Base-by-base conservation (phyloP, 2,888 invertebrate species). In the Caenorhabditis virilis region DNA sequence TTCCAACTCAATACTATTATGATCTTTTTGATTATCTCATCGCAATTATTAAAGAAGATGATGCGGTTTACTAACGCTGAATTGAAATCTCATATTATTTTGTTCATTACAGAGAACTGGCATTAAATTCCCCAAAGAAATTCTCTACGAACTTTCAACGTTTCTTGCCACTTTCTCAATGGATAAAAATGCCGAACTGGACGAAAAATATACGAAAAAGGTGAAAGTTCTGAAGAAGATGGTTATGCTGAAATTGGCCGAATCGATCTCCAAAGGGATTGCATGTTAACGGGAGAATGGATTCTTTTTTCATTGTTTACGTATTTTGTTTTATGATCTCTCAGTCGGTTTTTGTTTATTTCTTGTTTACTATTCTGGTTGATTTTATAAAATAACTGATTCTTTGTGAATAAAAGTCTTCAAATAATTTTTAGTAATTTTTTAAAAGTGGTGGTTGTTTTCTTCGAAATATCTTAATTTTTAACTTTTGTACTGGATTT, bases 21-120 rank as follows among this genome's bases (percentile, higher is more conserved):
- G 62, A 72, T 39, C 54, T 70, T 5, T 70, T 70, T 30, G 67
- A 57, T 9, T 64, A 70, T 36, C 33, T 70, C 9, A 60, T 56
- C 20, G 38, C 52, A 1, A 64, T 70, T 33, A 57, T 70, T 33
- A 59, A 60, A 39, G 60, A 61, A 15, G 57, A 61, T 22, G 54
- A 47, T n/a, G 55, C 47, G 20, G 30, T 48, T 3, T 16, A 23
- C 15, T 25, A 5, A 20, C 22, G 18, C 9, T 16, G 16, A 46
- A 18, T n/a, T 25, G 13, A 43, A 33, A 33, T 18, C 4, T 38
- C 7, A 20, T 15, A 20, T 1, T 39, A 26, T 36, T 20, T 39
- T 39, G 5, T n/a, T 15, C 5, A 41, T 43, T 56, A 27, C 49
- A 56, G 56, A 27, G 54, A n/a, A 53, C 48, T 25, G 54, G 58